Evolutionary conservation across 2,888 invertebrate species (phyloP).

Genomic region (Azorinus chamasolen): DNA sequence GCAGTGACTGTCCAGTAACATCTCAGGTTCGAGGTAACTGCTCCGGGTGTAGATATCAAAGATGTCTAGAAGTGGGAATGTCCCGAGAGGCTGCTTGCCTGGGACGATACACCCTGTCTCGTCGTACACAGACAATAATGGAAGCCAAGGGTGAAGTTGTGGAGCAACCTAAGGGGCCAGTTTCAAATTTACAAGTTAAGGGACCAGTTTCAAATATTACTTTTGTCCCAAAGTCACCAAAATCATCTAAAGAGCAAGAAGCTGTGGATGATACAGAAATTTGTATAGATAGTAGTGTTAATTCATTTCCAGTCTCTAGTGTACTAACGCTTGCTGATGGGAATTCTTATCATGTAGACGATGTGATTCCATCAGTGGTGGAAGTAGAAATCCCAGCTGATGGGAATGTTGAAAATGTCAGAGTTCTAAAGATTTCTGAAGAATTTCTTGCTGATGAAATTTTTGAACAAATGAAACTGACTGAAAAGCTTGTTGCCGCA

Average conservation of each 20-base stretch:
- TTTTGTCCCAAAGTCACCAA: too few species aligned
- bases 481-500: conserved; percentile 49
- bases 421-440: conserved; percentile 19
- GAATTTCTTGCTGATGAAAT: conserved; percentile 14
- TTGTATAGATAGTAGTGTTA: too few species aligned
- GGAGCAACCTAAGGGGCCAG: background rate
- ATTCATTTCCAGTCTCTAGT: too few species aligned
- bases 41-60: conserved; percentile 56
- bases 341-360: too few species aligned
- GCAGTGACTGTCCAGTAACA: conserved; percentile 54
- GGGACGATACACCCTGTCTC: conserved; percentile 58
- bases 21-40: conserved; percentile 59
- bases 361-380: conserved; percentile 4
- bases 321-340: too few species aligned
- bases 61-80: conserved; percentile 64
- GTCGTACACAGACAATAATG: conserved; percentile 61
- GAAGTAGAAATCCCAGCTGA: conserved; percentile 18
- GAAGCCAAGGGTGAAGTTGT: conserved; percentile 57
- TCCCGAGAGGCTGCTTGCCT: conserved; percentile 60
- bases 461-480: conserved; percentile 38
- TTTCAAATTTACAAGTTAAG: background rate
- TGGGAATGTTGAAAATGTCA: conserved; percentile 25
- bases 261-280: too few species aligned
- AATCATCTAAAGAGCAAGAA: too few species aligned
- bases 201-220: too few species aligned